phyloP scores from a whole-genome alignment of 2,888 invertebrate genomes.

The Tetrapedia diversipes region DNA sequence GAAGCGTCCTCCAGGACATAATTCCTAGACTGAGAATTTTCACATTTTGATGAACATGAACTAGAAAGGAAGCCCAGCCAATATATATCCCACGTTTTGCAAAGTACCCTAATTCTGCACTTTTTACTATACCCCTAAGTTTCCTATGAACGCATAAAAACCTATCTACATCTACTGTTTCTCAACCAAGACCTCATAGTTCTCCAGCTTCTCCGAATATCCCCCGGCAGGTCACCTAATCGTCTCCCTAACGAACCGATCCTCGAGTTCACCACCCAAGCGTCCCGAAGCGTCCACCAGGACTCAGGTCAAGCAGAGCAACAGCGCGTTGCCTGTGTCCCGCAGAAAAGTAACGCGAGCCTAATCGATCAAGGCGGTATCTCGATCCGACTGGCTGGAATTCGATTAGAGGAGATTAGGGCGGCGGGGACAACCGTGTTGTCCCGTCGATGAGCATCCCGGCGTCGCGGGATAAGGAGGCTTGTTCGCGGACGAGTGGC shows the following conservation, averaged over 20 bases:
- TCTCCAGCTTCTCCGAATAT: too few species aligned
- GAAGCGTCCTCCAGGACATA: not conserved
- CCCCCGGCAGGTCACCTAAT: not conserved
- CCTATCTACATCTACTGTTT: too few species aligned
- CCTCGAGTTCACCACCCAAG: not conserved
- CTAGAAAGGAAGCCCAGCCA: too few species aligned
- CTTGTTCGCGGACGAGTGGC: slow-evolving; percentile 49
- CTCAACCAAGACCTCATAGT: too few species aligned
- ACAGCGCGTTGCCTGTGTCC: not conserved
- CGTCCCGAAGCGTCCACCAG: too few species aligned
- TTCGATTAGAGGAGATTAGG: slow-evolving; percentile 67
- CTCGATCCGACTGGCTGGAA: slow-evolving; percentile 52
- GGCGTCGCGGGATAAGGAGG: slow-evolving; percentile 37
- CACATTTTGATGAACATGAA: too few species aligned
- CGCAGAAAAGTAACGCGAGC: slow-evolving; percentile 18
- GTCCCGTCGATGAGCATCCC: slow-evolving; percentile 49
- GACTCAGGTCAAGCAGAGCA: not conserved
- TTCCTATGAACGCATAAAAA: too few species aligned
- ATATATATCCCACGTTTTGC: too few species aligned
- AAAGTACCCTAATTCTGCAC: too few species aligned
- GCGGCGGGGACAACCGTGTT: slow-evolving; percentile 5
- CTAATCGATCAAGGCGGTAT: slow-evolving; percentile 39
- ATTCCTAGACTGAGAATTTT: too few species aligned
- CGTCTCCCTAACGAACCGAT: not conserved
- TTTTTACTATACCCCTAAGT: too few species aligned